A percentile compares a stretch with the other conserved stretches of the same genome.
These are phyloP conservation scores for Cremastinae sp. DNA, from an alignment of 2,888 invertebrate species.

Conservation along the genomic window DNA sequence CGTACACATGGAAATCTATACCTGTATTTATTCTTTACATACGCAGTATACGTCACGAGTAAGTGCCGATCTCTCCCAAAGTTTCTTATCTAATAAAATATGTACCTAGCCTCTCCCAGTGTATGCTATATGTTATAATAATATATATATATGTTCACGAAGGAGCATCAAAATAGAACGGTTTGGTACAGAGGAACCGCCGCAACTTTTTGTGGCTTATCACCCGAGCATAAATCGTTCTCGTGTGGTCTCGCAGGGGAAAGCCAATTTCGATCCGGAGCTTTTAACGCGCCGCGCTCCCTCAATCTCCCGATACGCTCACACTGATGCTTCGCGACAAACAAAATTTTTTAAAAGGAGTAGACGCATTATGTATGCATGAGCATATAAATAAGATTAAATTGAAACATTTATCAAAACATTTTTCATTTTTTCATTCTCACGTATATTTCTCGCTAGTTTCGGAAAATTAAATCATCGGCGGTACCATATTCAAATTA, in stretches of 20 bases:
- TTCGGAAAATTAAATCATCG: neutral
- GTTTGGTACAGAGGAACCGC: slow-evolving; percentile 22
- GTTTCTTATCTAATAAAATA: slow-evolving; percentile 58
- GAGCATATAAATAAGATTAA: slow-evolving; percentile 21
- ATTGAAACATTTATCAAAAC: slow-evolving; percentile 19
- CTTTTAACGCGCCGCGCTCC: slow-evolving; percentile 42
- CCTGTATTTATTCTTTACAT: slow-evolving; percentile 17
- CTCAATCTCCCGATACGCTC: slow-evolving; percentile 24
- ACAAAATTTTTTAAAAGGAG: slow-evolving; percentile 18
- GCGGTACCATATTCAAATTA: neutral
- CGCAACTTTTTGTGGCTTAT: slow-evolving; percentile 45
- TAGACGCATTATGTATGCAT: slow-evolving; percentile 22
- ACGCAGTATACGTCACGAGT: slow-evolving; percentile 19
- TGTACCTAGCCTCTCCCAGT: slow-evolving; percentile 31
- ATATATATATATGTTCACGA: neutral
- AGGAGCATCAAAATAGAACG: slow-evolving; percentile 33
- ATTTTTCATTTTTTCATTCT: neutral
- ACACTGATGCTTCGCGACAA: slow-evolving; percentile 16
- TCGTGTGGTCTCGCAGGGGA: slow-evolving; percentile 11
- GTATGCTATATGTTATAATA: neutral
- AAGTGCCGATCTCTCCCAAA: slow-evolving; percentile 23
- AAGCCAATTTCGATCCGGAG: slow-evolving; percentile 47
- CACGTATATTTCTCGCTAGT: neutral
- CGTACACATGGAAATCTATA: neutral
- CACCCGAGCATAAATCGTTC: slow-evolving; percentile 51